Base-by-base conservation (phyloP, 2,888 invertebrate genomes). In the Acleris holmiana region DNA sequence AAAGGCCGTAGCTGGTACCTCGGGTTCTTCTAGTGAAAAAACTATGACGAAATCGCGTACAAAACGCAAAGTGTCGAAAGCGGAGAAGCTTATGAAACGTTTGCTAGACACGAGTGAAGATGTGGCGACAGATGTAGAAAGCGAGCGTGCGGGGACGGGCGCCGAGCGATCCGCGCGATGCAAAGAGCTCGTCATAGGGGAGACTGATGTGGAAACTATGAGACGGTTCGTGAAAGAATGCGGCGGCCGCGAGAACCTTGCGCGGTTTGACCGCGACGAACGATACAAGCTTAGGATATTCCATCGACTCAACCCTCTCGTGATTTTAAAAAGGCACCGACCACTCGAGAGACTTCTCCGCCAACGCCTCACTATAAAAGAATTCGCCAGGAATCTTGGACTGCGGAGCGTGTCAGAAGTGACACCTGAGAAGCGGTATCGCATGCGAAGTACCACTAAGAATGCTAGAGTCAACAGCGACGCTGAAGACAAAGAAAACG, bases 241-340 rank as follows among this genome's bases (percentile, higher is more conserved):
- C 35, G 35, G 35, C 4, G 53, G 53, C 7, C 13, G 35, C 7
- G 19, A 19, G 6, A 15, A 40, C 15, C 53, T 53, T 0, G 15
- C 13, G 21, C 68, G 70, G 7, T 86, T 79, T 61, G 83, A 86
- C 66, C 57, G 65, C 0, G 80, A 84, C 57, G 76, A 79, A 2
- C 40, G 35, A 0, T 86, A 79, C 72, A 79, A 76, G 56, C 67
- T 68, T 18, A 18, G 29, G 1, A 55, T 84, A 13, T 83, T 87
- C 68, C 84, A 80, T 69, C 71, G 72, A 5, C 74, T 88, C 40
- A 84, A 87, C 65, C 88, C 88, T 2, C 68, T 88, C 0, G 88
- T 88, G 6, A 49, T 53, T 5, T 40, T 86, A 0, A 70, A 70
- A 64, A 74, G 77, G 0, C 80, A 79, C 54, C 41, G 67, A 6